Percentiles rank a stretch among this genome's conserved stretches.
These are phyloP conservation scores for Onychomys leucogaster DNA, from an alignment of 2,797 vertebrate genomes.

Conservation along the genomic window DNA sequence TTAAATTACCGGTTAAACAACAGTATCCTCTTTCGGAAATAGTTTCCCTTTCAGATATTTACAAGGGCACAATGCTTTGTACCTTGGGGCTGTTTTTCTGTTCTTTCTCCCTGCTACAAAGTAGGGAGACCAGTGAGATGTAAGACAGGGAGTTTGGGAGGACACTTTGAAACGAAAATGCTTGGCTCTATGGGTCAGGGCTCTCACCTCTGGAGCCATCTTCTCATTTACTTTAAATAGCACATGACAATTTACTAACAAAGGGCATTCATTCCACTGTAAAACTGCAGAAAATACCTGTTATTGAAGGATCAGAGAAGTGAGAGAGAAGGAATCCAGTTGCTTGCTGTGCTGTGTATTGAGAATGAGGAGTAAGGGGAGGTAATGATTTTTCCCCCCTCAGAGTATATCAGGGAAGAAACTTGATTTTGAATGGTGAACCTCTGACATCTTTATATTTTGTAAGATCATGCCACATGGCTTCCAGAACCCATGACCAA, in stretches of 20 bases:
- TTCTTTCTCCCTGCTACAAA: neutral
- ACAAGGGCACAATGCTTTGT: neutral
- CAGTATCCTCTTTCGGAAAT: neutral
- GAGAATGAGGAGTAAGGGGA: neutral
- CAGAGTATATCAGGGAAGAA: neutral
- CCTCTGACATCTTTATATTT: neutral
- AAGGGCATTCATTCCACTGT: no score
- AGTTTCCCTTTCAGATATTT: neutral
- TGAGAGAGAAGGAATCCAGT: neutral
- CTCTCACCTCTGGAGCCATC: neutral
- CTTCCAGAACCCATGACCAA: neutral
- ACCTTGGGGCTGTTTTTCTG: neutral
- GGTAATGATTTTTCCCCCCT: no score
- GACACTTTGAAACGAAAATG: neutral
- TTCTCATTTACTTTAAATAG: neutral
- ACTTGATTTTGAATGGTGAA: neutral
- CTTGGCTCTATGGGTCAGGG: neutral
- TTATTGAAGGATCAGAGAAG: neutral
- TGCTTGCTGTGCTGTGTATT: neutral
- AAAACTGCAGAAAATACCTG: neutral
- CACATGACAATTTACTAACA: neutral
- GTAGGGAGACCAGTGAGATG: no score
- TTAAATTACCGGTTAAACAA: neutral
- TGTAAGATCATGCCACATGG: neutral
- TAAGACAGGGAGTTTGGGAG: neutral